phyloP scores from a whole-genome alignment of 2,113 vertebrate genomes.

The Dipodomys spectabilis region DNA sequence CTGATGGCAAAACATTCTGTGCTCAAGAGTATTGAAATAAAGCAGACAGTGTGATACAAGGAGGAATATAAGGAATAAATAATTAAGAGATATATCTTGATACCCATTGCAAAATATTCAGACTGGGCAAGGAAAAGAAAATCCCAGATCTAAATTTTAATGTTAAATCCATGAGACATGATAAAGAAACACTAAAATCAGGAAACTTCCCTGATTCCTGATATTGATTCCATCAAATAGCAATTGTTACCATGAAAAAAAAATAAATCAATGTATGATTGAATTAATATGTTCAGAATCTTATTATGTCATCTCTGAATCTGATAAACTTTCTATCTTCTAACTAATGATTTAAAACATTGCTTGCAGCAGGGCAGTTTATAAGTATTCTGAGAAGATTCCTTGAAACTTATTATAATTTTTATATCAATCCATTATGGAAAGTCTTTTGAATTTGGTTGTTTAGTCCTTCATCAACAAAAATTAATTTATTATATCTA shows the following conservation, averaged over 20 bases:
- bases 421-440: conserved; percentile 25
- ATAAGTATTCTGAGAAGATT: not conserved
- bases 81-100: not conserved
- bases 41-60: not conserved
- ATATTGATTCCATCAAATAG: not conserved
- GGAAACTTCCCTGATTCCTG: not conserved
- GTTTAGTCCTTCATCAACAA: not conserved
- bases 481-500: conserved; percentile 8
- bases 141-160: not conserved
- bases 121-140: not conserved
- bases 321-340: not conserved
- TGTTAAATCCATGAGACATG: not conserved
- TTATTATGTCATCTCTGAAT: not conserved
- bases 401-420: conserved; percentile 6
- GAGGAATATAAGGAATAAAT: not conserved
- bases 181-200: not conserved
- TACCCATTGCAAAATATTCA: not conserved
- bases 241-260: not conserved
- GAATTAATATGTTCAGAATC: not conserved
- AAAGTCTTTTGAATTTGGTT: conserved; percentile 18
- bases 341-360: not conserved
- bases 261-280: not conserved
- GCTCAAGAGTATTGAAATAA: not conserved
- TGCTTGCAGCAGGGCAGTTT: not conserved
- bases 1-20: not conserved